Conservation (phyloP, 2,113 vertebrate species). For the Chamaea fasciata region DNA sequence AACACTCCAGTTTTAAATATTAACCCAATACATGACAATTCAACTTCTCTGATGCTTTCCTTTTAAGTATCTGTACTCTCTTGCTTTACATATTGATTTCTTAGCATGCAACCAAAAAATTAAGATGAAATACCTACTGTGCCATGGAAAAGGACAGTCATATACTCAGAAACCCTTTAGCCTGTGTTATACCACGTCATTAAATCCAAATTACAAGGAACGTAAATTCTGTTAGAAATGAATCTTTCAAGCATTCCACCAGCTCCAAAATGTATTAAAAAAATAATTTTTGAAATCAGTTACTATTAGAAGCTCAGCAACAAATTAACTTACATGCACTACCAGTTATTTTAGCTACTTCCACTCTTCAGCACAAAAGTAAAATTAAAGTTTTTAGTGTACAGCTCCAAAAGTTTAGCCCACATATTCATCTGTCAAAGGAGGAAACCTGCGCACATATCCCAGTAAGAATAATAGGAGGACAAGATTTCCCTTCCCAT, state of each 20-base stretch:
- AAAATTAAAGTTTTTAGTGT: background rate
- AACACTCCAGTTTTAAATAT: conserved; percentile 11
- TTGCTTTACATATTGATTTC: conserved; percentile 16
- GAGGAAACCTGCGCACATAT: background rate
- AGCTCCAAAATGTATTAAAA: background rate
- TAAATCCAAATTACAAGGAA: conserved; percentile 28
- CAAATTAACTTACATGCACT: background rate
- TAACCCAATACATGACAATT: background rate
- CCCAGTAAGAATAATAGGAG: background rate
- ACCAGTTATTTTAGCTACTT: background rate
- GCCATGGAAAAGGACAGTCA: background rate
- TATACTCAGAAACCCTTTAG: background rate
- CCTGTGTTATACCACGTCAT: background rate
- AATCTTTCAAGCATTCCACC: background rate
- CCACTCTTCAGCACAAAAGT: background rate
- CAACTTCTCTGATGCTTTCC: background rate
- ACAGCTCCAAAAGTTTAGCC: background rate
- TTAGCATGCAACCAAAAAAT: conserved; percentile 30
- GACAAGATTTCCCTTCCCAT: background rate
- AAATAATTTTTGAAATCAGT: background rate
- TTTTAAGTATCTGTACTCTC: background rate
- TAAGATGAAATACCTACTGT: conserved; percentile 47
- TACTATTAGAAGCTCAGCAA: background rate
- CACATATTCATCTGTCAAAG: background rate
- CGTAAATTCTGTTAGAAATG: background rate